phyloP scores from a whole-genome alignment of 2,113 vertebrate genomes.

The Gnathonemus echidnorhynchus region DNA sequence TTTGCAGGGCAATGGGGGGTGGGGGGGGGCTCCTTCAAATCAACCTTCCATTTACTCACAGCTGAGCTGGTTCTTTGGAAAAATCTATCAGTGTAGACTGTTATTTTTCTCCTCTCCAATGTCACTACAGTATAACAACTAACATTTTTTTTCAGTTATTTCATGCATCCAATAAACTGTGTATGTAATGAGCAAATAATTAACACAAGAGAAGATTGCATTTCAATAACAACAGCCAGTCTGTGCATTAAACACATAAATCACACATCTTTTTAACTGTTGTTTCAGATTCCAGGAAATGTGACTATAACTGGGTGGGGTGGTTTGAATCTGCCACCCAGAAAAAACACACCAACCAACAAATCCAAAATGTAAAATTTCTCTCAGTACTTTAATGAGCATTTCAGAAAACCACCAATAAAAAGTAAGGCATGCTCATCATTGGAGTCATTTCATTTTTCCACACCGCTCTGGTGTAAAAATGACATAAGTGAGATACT shows the following conservation, averaged over 20 bases:
- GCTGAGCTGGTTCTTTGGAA: neutral
- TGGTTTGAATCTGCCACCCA: neutral
- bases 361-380: neutral
- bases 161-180: neutral
- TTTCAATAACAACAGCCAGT: neutral
- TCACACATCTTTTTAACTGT: neutral
- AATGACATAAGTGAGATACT: neutral
- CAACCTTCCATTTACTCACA: neutral
- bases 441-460: neutral
- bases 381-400: neutral
- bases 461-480: neutral
- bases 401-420: slow-evolving; percentile 5
- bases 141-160: neutral
- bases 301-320: neutral
- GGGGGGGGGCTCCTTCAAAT: neutral
- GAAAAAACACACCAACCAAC: neutral
- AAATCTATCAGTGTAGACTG: neutral
- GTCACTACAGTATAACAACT: neutral
- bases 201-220: neutral
- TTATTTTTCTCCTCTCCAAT: neutral
- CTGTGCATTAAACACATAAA: neutral
- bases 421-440: neutral
- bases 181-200: neutral
- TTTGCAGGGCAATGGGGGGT: neutral
- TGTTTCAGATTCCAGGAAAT: neutral